Percentiles rank a stretch among this genome's conserved stretches.
These are phyloP conservation scores for Aspiorhynchus laticeps DNA, from an alignment of 2,113 vertebrate species.

Conservation along the genomic window DNA sequence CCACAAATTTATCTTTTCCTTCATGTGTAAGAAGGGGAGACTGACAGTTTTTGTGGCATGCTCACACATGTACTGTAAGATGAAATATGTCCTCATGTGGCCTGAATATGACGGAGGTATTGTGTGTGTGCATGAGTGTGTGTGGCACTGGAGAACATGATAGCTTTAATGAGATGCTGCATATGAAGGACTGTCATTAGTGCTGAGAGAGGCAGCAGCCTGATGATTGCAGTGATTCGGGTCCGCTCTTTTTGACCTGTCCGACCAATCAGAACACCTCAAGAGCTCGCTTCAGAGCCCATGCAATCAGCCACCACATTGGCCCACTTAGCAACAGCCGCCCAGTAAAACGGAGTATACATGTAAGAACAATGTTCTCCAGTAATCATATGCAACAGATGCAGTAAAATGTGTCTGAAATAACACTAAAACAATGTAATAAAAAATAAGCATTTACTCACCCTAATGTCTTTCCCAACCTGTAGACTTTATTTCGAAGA, in stretches of 20 bases:
- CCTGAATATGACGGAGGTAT: not conserved
- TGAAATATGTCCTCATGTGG: slow-evolving; percentile 1
- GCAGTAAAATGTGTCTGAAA: not conserved
- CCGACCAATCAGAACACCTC: slow-evolving; percentile 73
- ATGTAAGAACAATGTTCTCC: slow-evolving; percentile 19
- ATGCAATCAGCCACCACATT: slow-evolving; percentile 68
- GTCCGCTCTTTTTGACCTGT: slow-evolving; percentile 66
- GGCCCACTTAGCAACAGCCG: slow-evolving; percentile 29
- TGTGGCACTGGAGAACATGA: slow-evolving; percentile 44
- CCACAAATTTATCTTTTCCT: not conserved
- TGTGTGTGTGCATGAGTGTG: slow-evolving; percentile 5
- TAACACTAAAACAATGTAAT: not conserved
- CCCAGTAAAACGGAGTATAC: slow-evolving; percentile 14
- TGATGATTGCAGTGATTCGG: slow-evolving; percentile 78
- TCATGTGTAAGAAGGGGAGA: slow-evolving; percentile 44
- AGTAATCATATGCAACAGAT: not conserved
- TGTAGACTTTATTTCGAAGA: not conserved
- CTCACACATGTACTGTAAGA: not conserved
- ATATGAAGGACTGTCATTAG: slow-evolving; percentile 80
- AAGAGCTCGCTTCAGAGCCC: slow-evolving; percentile 61
- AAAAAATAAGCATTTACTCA: not conserved
- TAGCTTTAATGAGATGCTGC: slow-evolving; percentile 73
- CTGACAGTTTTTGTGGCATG: slow-evolving; percentile 11
- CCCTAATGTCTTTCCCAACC: not conserved
- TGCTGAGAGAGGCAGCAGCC: slow-evolving; percentile 68